Base-by-base conservation (phyloP, 2,113 vertebrate genomes). In the Tragulus kanchil region DNA sequence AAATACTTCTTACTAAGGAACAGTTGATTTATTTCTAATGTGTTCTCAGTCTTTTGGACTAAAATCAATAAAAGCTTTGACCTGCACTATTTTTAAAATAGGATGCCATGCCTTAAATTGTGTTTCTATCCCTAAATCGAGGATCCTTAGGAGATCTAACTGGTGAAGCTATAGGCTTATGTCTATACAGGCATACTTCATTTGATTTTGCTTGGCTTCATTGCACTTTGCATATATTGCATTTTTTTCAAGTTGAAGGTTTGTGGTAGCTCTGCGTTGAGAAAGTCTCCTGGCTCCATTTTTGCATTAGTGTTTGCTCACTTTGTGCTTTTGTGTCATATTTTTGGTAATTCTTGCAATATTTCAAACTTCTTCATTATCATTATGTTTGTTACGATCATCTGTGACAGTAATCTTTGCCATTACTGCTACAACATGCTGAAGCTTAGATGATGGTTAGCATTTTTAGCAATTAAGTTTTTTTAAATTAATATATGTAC, bases 61-160 rank as follows among this genome's bases (percentile, higher is more conserved):
- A 88, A 92, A 96, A 64, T 92, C 78, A 96, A 65, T 79, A 48
- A 52, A 48, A 83, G 2, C n/a, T 61, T 48, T 73, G 7, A 58
- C 4, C 19, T 82, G 52, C 52, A 81, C 52, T 77, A 85, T 93
- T 97, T 94, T 50, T 95, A 77, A 92, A 92, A 84, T 58, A 78
- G 9, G 5, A 71, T 90, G 26, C 23, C 23, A 64, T 75, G 2
- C 21, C 45, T 84, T 95, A 75, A 73, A 31, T 45, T 1, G 5
- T 83, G 12, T 78, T 84, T 92, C 62, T 25, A 23, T 52, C 4
- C 6, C 19, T 14, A 77, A 19, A n/a, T 79, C 28, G 64, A 54
- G n/a, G 54, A 64, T 52, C 75, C 95, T 81, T 81, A 86, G 45
- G 89, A 8, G 26, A 21, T 92, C 4, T 56, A 78, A 84, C 15